Percentiles rank a stretch among this genome's conserved stretches.
These are phyloP conservation scores for Mystacides longicornis DNA, from an alignment of 2,888 invertebrate species.

Conservation along the genomic window DNA sequence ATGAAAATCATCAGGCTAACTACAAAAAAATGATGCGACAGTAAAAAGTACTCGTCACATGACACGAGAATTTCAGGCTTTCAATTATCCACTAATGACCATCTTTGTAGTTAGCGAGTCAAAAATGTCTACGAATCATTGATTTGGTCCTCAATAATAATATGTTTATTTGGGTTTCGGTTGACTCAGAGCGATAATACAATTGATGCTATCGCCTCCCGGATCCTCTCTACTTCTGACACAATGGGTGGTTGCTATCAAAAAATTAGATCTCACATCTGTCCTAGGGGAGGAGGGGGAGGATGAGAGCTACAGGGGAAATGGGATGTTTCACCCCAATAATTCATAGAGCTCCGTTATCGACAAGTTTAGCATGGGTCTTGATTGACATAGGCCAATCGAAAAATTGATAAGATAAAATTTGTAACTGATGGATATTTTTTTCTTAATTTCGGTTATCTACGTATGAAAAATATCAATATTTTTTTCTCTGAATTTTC, in stretches of 20 bases:
- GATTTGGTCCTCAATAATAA: too few species aligned
- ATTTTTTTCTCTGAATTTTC: too few species aligned
- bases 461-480: too few species aligned
- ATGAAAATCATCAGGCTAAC: too few species aligned
- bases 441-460: too few species aligned
- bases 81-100: background rate
- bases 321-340: conserved; percentile 5
- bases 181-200: conserved; percentile 14
- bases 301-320: background rate
- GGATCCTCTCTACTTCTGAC: conserved; percentile 15
- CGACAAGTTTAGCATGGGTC: background rate
- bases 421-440: background rate
- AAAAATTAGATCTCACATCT: conserved; percentile 24
- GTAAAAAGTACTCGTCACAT: too few species aligned
- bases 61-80: too few species aligned
- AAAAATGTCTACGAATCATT: background rate
- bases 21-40: too few species aligned
- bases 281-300: background rate
- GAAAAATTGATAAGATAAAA: background rate
- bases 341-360: conserved; percentile 9
- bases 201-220: background rate
- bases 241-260: conserved; percentile 23
- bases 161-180: too few species aligned
- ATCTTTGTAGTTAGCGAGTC: background rate
- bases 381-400: background rate